Base-by-base conservation (phyloP, 1,140 invertebrate genomes). In the Amphibalanus amphitrite region DNA sequence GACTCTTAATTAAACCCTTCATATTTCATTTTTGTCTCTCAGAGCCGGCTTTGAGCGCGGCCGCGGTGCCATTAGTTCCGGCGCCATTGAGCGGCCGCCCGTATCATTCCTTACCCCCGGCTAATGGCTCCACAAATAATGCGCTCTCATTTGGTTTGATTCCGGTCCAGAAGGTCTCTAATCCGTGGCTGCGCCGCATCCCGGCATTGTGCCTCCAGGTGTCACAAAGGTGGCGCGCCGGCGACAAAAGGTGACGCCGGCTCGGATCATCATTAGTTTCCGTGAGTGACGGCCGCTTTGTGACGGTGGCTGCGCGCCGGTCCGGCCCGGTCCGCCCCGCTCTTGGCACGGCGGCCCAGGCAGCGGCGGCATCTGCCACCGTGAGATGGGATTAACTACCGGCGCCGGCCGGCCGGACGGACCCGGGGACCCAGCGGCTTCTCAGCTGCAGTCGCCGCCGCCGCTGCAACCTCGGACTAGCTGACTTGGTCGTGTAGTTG, bases 81-180 rank as follows among this genome's bases (percentile, higher is more conserved):
- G 10, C 47, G 47, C 47, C 47, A 59, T 59, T 59, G 47, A 59
- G 47, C 10, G 47, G 10, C 47, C 1, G 6, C 33, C 4, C 1
- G 20, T 59, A 59, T 59, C 47, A 59, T 59, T 59, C 20, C 47
- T 59, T 59, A 59, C 47, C 47, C 1, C 47, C 47, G 47, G 47
- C 47, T 59, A 59, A 59, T 59, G 47, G 47, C 20, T 59, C 47
- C 47, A 59, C 47, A 59, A 59, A 59, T 59, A 59, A 59, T 59
- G 47, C 33, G 33, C 47, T 59, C 47, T 59, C 47, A 59, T 59
- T 59, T 59, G 47, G 47, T 59, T 59, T 59, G 47, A 59, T 59
- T 59, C 20, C 47, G 47, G 47, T 23, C 47, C 6, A 59, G 47
- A 59, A 59, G 47, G 47, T 20, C 10, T 8, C 47, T 59, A 59